phyloP scores from a whole-genome alignment of 2,113 vertebrate genomes.

The Ailuropoda melanoleuca region DNA sequence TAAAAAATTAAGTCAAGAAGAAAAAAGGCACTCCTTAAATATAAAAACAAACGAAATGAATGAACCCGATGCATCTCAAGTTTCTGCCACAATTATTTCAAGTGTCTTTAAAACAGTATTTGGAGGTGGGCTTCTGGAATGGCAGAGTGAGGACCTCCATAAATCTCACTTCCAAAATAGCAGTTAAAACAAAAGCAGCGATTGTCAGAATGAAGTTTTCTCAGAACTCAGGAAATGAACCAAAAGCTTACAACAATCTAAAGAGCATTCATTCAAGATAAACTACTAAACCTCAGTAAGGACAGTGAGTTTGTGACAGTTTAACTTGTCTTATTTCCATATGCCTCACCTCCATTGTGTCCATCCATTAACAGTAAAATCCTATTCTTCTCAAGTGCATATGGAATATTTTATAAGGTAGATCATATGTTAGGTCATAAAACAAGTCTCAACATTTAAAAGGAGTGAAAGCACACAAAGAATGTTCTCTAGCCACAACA shows the following conservation, averaged over 20 bases:
- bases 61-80: not conserved
- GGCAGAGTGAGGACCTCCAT: not conserved
- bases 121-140: not conserved
- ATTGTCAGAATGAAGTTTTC: not conserved
- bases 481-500: not conserved
- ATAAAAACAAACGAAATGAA: not conserved
- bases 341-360: not conserved
- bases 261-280: not conserved
- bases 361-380: not conserved
- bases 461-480: not conserved
- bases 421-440: not conserved
- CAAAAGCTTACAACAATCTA: not conserved
- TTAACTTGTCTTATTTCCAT: not conserved
- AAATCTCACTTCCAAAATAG: not conserved
- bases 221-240: not conserved
- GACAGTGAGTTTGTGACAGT: not conserved
- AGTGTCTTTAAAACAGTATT: conserved; percentile 5
- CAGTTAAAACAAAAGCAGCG: not conserved
- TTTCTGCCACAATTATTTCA: conserved; percentile 20
- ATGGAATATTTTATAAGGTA: conserved; percentile 17
- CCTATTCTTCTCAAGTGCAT: not conserved
- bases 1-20: not conserved
- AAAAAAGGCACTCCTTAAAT: not conserved
- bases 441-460: not conserved
- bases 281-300: not conserved